Base-by-base conservation (phyloP, 1,140 invertebrate species). In the Oryzaephilus surinamensis region DNA sequence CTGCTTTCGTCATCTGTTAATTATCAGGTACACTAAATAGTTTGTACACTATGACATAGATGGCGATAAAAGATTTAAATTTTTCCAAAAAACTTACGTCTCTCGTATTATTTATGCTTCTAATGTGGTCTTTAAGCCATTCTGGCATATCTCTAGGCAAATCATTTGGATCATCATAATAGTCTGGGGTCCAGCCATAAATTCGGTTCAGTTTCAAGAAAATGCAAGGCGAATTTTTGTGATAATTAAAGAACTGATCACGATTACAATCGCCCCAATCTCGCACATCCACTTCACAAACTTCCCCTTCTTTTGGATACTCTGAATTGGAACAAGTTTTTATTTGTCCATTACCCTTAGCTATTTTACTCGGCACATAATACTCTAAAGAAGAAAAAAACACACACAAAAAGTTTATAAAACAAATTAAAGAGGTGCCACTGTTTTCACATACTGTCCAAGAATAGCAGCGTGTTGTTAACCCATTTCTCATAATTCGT, bases 401-500 rank as follows among this genome's bases (percentile, higher is more conserved):
- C 10, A 18, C 12, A 38, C n/a, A 7, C n/a, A 28, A 2, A 32
- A 24, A 3, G 20, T 14, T 17, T 8, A 8, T 1, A 17, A 32
- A 14, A 19, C 12, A 23, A 21, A 15, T 11, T n/a, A n/a, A n/a
- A n/a, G n/a, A n/a, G n/a, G n/a, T n/a, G n/a, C n/a, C n/a, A n/a
- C n/a, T n/a, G n/a, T n/a, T n/a, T 24, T 18, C 13, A 57, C 63
- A 68, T 69, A 88, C 84, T 69, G 53, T 76, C 63, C 41, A 88
- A 67, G 57, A 84, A 87, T 20, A 64, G 64, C 41, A 80, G 74
- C 40, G 90, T 71, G 61, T 81, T 76, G 20, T 71, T 66, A 33
- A 77, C 75, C 88, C 88, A 93, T 48, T 81, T 74, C 45, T 79
- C 70, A 57, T 77, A 81, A 53, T 86, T 88, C 31, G 81, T 79